Conservation (phyloP, 2,797 vertebrate genomes). For the Chloroceryle amazona region DNA sequence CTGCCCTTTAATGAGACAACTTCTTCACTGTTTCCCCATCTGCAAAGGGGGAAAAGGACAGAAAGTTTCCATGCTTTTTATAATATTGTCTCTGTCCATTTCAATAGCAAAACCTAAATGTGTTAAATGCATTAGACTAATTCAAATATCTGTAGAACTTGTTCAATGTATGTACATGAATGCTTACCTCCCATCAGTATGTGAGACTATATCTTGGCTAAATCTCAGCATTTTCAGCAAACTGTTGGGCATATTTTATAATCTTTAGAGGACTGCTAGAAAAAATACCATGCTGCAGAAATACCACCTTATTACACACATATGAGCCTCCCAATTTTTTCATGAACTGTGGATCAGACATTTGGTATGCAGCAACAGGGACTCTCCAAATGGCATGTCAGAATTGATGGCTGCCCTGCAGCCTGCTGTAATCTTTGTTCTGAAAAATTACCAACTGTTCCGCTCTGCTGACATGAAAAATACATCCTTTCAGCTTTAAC, state of each 20-base stretch:
- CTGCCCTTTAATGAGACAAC: background rate
- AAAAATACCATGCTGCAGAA: background rate
- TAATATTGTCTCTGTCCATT: background rate
- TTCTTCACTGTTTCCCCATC: background rate
- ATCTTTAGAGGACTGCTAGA: background rate
- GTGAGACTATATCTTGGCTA: background rate
- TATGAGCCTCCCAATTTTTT: background rate
- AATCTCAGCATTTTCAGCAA: background rate
- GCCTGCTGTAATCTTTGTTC: conserved; percentile 22
- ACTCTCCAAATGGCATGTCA: accelerated
- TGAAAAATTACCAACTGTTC: conserved; percentile 46
- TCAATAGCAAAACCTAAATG: background rate
- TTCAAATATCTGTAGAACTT: background rate
- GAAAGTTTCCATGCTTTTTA: background rate
- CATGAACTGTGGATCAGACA: background rate
- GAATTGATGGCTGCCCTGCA: background rate
- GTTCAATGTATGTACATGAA: background rate
- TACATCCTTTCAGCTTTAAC: conserved; percentile 15
- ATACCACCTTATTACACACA: background rate
- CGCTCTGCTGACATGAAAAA: conserved; percentile 24
- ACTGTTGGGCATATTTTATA: background rate
- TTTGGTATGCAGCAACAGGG: background rate
- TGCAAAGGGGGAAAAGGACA: background rate
- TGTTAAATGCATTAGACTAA: background rate
- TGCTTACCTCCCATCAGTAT: background rate